Conservation (phyloP, 2,888 invertebrate species). For the Polietes domitor region DNA sequence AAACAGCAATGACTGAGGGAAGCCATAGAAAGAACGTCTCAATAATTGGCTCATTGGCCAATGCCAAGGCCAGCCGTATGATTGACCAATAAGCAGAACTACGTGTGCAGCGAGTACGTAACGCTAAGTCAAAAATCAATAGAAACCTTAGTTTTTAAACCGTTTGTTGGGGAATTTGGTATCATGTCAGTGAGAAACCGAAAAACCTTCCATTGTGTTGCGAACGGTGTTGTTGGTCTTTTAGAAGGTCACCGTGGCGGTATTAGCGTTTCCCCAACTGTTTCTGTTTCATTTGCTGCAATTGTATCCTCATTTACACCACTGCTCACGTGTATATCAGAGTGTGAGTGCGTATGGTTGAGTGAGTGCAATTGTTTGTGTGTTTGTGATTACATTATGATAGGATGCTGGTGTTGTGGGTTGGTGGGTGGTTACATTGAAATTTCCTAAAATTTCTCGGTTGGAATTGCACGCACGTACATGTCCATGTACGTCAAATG, state of each 20-base stretch:
- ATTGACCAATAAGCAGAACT: neutral
- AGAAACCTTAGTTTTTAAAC: slow-evolving; percentile 41
- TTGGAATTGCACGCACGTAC: neutral
- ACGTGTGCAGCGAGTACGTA: neutral
- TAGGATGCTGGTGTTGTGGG: no score
- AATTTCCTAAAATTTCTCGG: neutral
- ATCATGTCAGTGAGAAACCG: neutral
- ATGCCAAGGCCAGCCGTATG: slow-evolving; percentile 37
- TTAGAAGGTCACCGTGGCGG: neutral
- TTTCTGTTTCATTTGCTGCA: neutral
- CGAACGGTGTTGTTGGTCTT: neutral
- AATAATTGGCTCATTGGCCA: slow-evolving; percentile 15
- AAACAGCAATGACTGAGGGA: slow-evolving; percentile 12
- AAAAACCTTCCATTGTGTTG: neutral
- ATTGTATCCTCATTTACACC: neutral
- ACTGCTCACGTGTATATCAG: neutral
- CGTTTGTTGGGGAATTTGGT: neutral
- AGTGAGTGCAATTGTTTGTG: neutral
- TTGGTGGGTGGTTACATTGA: no score
- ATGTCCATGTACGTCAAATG: neutral
- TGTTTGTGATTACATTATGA: neutral
- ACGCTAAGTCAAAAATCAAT: slow-evolving; percentile 54
- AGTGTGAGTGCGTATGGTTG: neutral
- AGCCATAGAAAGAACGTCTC: neutral
- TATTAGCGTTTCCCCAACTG: neutral